phyloP scores from a whole-genome alignment of 2,888 invertebrate species.

The Automeris io region DNA sequence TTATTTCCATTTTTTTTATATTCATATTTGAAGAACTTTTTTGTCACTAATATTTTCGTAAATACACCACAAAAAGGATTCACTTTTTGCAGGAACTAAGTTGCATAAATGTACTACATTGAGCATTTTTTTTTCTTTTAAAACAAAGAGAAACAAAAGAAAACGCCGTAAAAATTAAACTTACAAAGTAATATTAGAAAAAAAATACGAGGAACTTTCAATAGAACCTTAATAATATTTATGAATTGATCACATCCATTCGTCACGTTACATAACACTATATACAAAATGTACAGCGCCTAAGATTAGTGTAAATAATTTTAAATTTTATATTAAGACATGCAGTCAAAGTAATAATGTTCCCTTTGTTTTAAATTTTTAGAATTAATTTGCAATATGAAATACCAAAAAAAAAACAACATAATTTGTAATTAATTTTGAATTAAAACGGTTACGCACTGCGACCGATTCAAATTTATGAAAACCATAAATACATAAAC shows the following conservation, averaged over 20 bases:
- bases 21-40: too few relatives aligned
- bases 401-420: background rate
- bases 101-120: background rate
- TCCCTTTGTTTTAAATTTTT: background rate
- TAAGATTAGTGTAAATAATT: slow-evolving; percentile 11
- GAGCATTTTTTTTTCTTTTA: background rate
- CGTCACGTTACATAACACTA: slow-evolving; percentile 33
- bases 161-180: background rate
- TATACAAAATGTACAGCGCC: slow-evolving; percentile 49
- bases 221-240: slow-evolving; percentile 9
- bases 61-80: too few relatives aligned
- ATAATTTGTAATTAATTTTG: background rate
- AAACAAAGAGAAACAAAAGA: background rate
- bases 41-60: too few relatives aligned
- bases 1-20: too few relatives aligned
- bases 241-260: slow-evolving; percentile 25
- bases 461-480: too few relatives aligned
- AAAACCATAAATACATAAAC: too few relatives aligned
- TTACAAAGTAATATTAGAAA: slow-evolving; percentile 11
- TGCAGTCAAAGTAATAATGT: background rate
- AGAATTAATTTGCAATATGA: background rate
- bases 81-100: too few relatives aligned
- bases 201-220: slow-evolving; percentile 21
- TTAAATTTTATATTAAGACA: background rate
- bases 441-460: too few relatives aligned